These are phyloP conservation scores for Ephestia elutella DNA, from an alignment of 1,140 invertebrate genomes.

Conservation along the genomic window DNA sequence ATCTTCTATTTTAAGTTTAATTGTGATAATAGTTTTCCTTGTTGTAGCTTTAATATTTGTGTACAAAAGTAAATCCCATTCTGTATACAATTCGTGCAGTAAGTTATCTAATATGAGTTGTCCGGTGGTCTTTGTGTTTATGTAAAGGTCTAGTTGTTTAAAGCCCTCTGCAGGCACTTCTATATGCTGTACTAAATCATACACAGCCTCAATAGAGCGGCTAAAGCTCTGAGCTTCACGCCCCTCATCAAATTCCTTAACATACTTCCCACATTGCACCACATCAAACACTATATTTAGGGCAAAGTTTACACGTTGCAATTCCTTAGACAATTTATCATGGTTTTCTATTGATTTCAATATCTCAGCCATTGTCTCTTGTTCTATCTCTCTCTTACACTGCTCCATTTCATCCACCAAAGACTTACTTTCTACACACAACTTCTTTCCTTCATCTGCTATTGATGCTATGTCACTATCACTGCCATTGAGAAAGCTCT, in stretches of 20 bases:
- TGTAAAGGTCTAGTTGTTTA: conserved; percentile 70
- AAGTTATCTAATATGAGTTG: conserved; percentile 60
- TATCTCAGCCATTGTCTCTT: conserved; percentile 76
- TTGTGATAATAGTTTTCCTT: conserved; percentile 43
- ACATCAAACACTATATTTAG: conserved; percentile 72
- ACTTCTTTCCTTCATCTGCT: conserved; percentile 68
- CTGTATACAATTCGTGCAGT: conserved; percentile 53
- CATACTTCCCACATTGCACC: conserved; percentile 68
- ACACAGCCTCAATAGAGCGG: conserved; percentile 70
- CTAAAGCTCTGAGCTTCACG: conserved; percentile 60
- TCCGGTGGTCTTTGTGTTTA: conserved; percentile 57
- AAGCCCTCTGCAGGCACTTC: conserved; percentile 68
- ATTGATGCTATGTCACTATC: conserved; percentile 73
- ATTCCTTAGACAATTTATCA: conserved; percentile 68
- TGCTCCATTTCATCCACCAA: conserved; percentile 69
- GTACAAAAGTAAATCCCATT: conserved; percentile 70
- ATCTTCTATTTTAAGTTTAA: conserved; percentile 53
- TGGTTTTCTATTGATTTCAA: conserved; percentile 74
- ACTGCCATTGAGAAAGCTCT: conserved; percentile 72
- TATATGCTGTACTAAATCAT: conserved; percentile 66
- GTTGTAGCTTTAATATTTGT: conserved; percentile 29
- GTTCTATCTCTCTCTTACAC: conserved; percentile 73
- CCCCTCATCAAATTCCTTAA: conserved; percentile 69
- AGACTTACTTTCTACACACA: conserved; percentile 66
- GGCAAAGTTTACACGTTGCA: conserved; percentile 72